Evolutionary conservation across 2,797 vertebrate genomes (phyloP).

Genomic region (Paguma larvata): DNA sequence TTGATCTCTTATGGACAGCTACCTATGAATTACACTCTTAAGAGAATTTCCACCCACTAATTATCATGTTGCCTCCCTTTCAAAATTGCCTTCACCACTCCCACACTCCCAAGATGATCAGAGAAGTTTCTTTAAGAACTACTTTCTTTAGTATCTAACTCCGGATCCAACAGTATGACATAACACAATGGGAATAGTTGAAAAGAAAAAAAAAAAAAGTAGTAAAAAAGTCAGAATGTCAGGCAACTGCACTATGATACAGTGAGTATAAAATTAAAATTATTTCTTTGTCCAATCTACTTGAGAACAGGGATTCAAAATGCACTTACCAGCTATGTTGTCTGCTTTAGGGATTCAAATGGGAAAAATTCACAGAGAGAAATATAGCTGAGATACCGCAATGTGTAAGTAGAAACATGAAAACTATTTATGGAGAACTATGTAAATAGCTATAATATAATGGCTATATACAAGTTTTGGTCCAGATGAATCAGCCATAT

Average conservation of each 20-base stretch:
- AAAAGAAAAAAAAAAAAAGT: not conserved
- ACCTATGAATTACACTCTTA: not conserved
- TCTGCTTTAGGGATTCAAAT: not conserved
- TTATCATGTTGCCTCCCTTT: not conserved
- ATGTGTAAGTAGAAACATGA: not conserved
- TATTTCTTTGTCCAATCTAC: not conserved
- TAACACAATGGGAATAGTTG: rapidly evolving
- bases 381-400: not conserved
- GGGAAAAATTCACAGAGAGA: not conserved
- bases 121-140: not conserved
- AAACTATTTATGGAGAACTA: not conserved
- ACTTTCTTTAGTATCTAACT: not conserved
- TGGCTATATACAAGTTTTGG: not conserved
- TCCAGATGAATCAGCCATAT: not conserved
- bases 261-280: not conserved
- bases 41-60: not conserved
- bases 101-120: not conserved
- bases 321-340: not conserved
- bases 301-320: not conserved
- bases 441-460: not conserved
- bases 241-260: not conserved
- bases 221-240: not conserved
- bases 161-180: not conserved
- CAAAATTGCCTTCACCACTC: not conserved
- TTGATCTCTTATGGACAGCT: not conserved